Conservation (phyloP, 2,113 vertebrate species). For the cattle (Bos taurus) region ARS-UCD2.0 NC_037331.1:34761501-34762000, state of each 20-base stretch:
- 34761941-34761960: no score
- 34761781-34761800: not conserved
- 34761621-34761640: not conserved
- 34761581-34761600: not conserved
- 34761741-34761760: not conserved
- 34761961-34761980: no score
- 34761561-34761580: not conserved
- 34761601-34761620: fast-evolving
- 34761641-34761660: not conserved
- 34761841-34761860: not conserved
- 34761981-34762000: no score
- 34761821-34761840: not conserved
- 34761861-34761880: not conserved
- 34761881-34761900: not conserved
- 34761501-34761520: not conserved
- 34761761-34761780: not conserved
- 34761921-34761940: no score
- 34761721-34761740: not conserved
- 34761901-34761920: not conserved
- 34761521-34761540: not conserved
- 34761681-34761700: not conserved
- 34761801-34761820: not conserved
- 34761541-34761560: not conserved
- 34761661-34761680: not conserved
- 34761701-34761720: not conserved